Conservation (phyloP, 2,797 vertebrate species). For the Mionectes olivaceus region DNA sequence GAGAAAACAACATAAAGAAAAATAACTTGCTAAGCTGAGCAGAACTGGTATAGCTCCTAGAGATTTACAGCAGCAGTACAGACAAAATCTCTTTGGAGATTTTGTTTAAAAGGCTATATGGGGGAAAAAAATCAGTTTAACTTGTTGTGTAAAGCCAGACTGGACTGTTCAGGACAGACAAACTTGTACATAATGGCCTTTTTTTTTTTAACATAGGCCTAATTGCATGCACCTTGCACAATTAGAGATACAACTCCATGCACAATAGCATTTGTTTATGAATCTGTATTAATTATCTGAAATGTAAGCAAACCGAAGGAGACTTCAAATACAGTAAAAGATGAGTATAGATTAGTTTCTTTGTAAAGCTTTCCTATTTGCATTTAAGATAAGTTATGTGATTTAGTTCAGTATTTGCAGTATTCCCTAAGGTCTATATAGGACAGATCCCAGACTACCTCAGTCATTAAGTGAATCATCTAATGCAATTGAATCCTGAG, state of each 20-base stretch:
- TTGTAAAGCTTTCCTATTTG: slow-evolving; percentile 6
- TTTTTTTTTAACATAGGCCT: neutral
- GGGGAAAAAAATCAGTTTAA: neutral
- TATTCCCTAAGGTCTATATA: slow-evolving; percentile 14
- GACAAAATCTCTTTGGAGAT: neutral
- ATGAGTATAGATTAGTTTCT: neutral
- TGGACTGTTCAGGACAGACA: neutral
- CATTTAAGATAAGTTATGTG: neutral
- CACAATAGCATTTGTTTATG: neutral
- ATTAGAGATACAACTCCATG: neutral
- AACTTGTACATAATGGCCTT: neutral
- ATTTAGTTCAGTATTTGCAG: neutral
- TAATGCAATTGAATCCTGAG: slow-evolving; percentile 57
- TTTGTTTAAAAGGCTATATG: neutral
- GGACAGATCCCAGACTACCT: slow-evolving; percentile 25
- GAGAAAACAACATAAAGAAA: neutral
- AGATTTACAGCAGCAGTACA: neutral
- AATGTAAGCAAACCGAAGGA: neutral
- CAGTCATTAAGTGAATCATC: slow-evolving; percentile 41
- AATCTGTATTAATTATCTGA: neutral
- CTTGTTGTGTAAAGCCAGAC: neutral
- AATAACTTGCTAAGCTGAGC: neutral
- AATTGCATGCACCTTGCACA: rapidly evolving
- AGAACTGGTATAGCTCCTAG: neutral
- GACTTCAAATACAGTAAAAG: neutral